These are phyloP conservation scores for Coendou prehensilis DNA, from an alignment of 2,797 vertebrate genomes.

Conservation along the genomic window DNA sequence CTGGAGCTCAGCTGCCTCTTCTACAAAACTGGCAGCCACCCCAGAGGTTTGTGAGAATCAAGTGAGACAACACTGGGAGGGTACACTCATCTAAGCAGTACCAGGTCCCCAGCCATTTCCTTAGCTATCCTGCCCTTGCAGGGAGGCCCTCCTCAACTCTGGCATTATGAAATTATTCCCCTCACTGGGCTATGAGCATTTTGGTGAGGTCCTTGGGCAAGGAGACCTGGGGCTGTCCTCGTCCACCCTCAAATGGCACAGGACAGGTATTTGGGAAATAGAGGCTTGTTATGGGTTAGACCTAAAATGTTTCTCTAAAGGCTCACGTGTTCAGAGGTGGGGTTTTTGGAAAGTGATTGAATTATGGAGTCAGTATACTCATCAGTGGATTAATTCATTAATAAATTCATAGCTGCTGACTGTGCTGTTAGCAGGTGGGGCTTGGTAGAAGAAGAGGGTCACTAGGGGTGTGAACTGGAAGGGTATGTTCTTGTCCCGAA, in stretches of 20 bases:
- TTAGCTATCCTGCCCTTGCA: not conserved
- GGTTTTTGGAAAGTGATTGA: not conserved
- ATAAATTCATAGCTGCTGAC: not conserved
- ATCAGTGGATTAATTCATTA: not conserved
- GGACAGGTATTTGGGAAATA: not conserved
- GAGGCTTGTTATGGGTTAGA: not conserved
- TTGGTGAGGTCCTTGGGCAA: not conserved
- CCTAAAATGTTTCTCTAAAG: not conserved
- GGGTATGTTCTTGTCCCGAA: not conserved
- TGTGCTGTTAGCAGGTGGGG: not conserved
- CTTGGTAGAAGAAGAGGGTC: not conserved
- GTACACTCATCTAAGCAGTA: not conserved
- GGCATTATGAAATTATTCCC: not conserved
- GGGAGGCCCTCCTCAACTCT: not conserved
- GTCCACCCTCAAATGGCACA: not conserved
- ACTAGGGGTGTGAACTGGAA: not conserved
- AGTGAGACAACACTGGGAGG: not conserved
- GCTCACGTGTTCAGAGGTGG: not conserved
- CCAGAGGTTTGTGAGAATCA: not conserved
- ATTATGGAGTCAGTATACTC: not conserved
- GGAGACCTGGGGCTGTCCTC: not conserved
- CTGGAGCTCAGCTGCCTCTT: not conserved
- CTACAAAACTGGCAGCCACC: not conserved
- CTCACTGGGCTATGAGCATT: not conserved
- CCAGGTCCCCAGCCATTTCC: not conserved